phyloP scores from a whole-genome alignment of 2,888 invertebrate species.

The Trichopoda pennipes region DNA sequence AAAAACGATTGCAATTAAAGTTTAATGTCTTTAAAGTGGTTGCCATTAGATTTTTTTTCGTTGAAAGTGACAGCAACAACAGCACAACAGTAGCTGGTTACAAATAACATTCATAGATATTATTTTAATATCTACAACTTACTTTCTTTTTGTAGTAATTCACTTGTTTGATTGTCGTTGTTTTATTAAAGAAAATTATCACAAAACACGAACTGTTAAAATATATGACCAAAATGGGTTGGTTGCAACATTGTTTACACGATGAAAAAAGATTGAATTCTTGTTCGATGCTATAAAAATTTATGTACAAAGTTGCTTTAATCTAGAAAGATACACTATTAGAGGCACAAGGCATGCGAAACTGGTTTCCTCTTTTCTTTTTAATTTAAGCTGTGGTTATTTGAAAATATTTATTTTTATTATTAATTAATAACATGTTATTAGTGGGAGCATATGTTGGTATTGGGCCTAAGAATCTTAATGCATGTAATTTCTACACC shows the following conservation, averaged over 20 bases:
- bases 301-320: background rate
- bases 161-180: conserved; percentile 54
- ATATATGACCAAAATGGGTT: conserved; percentile 48
- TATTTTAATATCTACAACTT: conserved; percentile 42
- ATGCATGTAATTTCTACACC: too few species aligned
- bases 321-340: background rate
- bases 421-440: too few species aligned
- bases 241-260: background rate
- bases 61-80: background rate
- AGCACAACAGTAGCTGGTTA: background rate
- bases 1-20: conserved; percentile 80
- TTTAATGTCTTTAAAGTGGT: conserved; percentile 72
- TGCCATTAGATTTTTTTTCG: background rate
- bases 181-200: conserved; percentile 63
- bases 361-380: background rate
- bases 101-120: conserved; percentile 19
- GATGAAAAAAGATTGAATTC: background rate
- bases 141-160: conserved; percentile 24
- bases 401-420: too few species aligned
- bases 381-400: too few species aligned
- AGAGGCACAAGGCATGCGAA: background rate
- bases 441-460: too few species aligned
- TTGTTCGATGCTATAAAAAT: background rate
- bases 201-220: conserved; percentile 62
- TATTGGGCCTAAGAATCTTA: too few species aligned